Base-by-base conservation (phyloP, 2,113 vertebrate species). In the Pterocles gutturalis region DNA sequence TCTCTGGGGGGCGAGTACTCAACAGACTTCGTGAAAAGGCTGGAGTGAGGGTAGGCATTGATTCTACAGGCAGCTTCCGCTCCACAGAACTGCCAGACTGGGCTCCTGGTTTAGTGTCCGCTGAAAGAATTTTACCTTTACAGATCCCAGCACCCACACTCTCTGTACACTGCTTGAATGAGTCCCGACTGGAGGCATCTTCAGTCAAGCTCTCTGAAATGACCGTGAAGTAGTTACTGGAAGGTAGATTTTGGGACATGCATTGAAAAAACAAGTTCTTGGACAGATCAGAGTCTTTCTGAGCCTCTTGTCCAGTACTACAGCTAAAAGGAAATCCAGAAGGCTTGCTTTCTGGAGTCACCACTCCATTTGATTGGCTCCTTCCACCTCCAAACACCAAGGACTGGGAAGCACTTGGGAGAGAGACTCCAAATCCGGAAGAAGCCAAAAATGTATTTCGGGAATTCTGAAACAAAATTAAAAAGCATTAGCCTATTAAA, bases 231-330 rank as follows among this genome's bases (percentile, higher is more conserved):
- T 99, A 99, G 97, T 99, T 99, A 97, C 98, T 99, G 64, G 98
- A 98, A 89, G 98, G 98, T 97, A 99, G 97, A 94, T 98, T 99
- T 98, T 99, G 99, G 67, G 99, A 99, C 99, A 99, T 99, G 96
- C 99, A 99, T 81, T 99, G 99, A 98, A 99, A 99, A 99, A 99
- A 99, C 90, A 99, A 98, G 98, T 99, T 99, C 97, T 99, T 99
- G 46, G 99, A 99, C 22, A 98, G 77, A 96, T 98, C 98, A 83
- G 98, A 95, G 93, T 99, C 99, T 96, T 99, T 99, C 75, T 98
- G 97, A 95, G 97, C 83, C 76, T 99, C 99, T 64, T 97, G 97
- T 80, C 96, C 92, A 96, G 98, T 98, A 83, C 96, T 96, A 87
- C 97, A 97, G n/a, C 98, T 98, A 97, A 99, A 99, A 78, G 98